phyloP scores from a whole-genome alignment of 2,797 vertebrate genomes.

The Platalea minor region DNA sequence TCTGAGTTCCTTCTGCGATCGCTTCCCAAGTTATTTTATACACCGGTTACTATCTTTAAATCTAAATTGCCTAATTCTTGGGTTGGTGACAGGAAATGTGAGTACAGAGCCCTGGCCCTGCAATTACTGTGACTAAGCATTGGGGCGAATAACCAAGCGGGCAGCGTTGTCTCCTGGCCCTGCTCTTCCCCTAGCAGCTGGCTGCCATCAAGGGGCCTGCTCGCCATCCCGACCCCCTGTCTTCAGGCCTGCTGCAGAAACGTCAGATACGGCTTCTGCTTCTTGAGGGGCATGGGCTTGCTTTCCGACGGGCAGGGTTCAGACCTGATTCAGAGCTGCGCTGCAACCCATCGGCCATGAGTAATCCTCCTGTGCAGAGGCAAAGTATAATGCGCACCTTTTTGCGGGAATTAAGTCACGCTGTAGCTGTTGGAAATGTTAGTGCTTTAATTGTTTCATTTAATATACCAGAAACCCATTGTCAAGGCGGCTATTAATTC shows the following conservation, averaged over 20 bases:
- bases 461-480: neutral
- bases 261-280: neutral
- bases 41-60: slow-evolving; percentile 3
- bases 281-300: neutral
- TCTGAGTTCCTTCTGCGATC: neutral
- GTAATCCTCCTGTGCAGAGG: neutral
- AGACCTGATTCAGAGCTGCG: neutral
- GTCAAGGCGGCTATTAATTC: neutral
- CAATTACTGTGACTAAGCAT: slow-evolving; percentile 25
- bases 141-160: neutral
- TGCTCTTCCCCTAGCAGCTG: neutral
- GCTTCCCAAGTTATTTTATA: neutral
- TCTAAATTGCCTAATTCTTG: slow-evolving; percentile 57
- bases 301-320: neutral
- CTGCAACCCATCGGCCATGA: neutral
- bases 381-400: neutral
- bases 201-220: fast-evolving
- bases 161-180: neutral
- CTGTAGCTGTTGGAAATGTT: neutral
- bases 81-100: slow-evolving; percentile 56
- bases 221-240: fast-evolving
- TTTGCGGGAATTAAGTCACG: neutral
- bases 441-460: neutral
- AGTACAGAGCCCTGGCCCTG: neutral
- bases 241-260: neutral